These are phyloP conservation scores for Leuciscus waleckii DNA, from an alignment of 2,797 vertebrate species.

Conservation along the genomic window DNA sequence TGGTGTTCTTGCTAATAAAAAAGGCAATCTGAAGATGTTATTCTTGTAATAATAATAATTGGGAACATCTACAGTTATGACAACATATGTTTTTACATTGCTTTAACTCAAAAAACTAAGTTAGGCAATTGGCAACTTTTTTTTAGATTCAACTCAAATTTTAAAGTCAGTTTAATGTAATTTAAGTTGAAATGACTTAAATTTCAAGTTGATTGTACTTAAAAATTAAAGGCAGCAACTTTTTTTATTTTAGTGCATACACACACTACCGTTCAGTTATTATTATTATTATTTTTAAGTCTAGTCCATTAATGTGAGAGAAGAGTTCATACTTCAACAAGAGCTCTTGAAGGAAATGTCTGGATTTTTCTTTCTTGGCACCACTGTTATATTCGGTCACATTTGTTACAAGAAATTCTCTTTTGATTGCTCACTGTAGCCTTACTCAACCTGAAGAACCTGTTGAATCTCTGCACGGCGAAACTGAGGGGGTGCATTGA, in stretches of 20 bases:
- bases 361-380: slow-evolving; percentile 12
- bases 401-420: slow-evolving; percentile 31
- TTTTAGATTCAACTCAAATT: too few species aligned
- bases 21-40: neutral
- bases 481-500: slow-evolving; percentile 19
- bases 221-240: too few species aligned
- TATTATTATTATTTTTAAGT: too few species aligned
- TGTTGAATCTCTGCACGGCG: slow-evolving; percentile 25
- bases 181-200: too few species aligned
- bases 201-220: too few species aligned
- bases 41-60: neutral
- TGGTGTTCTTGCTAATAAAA: neutral
- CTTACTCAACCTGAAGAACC: slow-evolving; percentile 54
- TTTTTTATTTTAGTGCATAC: too few species aligned
- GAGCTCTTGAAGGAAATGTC: slow-evolving; percentile 4
- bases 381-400: slow-evolving; percentile 3
- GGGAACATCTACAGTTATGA: too few species aligned
- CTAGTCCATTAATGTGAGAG: neutral
- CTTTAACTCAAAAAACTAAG: too few species aligned
- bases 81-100: too few species aligned
- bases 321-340: neutral
- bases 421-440: slow-evolving; percentile 31
- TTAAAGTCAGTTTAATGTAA: too few species aligned
- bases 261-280: too few species aligned
- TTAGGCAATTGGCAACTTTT: too few species aligned